phyloP scores from a whole-genome alignment of 2,113 vertebrate species.

The Pipra filicauda region DNA sequence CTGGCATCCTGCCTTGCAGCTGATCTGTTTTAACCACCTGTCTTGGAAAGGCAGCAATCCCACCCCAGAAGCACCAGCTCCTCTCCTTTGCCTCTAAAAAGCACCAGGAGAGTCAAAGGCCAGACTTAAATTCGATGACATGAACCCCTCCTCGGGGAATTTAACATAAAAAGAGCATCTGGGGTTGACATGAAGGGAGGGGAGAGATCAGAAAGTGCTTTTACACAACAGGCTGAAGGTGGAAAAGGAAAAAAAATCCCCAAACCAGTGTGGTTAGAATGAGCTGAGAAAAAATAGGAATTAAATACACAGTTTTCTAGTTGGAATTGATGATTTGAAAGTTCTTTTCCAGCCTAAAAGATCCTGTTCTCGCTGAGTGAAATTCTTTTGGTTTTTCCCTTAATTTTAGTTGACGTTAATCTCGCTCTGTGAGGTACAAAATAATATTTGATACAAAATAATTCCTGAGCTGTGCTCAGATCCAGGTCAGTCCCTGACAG shows the following conservation, averaged over 20 bases:
- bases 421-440: neutral
- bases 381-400: neutral
- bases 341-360: neutral
- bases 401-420: neutral
- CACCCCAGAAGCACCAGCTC: neutral
- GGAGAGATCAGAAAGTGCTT: neutral
- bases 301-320: neutral
- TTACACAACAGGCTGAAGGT: neutral
- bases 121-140: fast-evolving
- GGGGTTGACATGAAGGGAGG: neutral
- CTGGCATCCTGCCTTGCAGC: neutral
- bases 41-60: neutral
- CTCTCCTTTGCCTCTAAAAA: neutral
- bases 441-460: neutral
- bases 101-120: neutral
- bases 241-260: neutral
- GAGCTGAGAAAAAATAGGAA: neutral
- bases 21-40: neutral
- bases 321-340: neutral
- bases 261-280: neutral
- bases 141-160: neutral
- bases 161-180: neutral
- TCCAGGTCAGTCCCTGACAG: neutral
- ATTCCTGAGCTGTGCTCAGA: neutral
- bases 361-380: neutral